phyloP scores from a whole-genome alignment of 2,113 vertebrate genomes.

The Ploceus nigricollis region DNA sequence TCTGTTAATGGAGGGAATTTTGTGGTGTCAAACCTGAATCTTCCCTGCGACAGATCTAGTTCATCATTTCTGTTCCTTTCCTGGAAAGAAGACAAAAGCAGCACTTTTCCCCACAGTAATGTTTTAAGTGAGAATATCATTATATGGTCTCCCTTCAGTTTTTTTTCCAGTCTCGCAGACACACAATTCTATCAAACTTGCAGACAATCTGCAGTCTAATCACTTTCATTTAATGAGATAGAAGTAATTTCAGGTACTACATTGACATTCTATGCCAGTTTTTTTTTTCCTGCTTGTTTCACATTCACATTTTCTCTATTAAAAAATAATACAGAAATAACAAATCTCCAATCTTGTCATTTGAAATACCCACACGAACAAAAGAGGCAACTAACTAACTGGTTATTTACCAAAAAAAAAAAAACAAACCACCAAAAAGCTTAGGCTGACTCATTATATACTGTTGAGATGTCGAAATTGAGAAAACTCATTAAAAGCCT shows the following conservation, averaged over 20 bases:
- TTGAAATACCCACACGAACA: background rate
- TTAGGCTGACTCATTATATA: background rate
- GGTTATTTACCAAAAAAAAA: background rate
- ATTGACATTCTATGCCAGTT: rapidly evolving
- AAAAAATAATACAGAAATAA: background rate
- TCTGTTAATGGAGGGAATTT: background rate
- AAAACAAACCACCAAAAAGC: background rate
- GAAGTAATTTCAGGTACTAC: background rate
- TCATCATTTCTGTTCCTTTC: background rate
- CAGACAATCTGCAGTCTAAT: background rate
- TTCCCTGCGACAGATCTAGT: background rate
- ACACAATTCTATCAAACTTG: background rate
- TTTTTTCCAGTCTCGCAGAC: background rate
- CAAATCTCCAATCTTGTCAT: rapidly evolving
- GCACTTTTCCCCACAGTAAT: background rate
- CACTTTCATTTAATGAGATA: background rate
- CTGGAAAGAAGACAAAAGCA: background rate
- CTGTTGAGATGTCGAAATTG: background rate
- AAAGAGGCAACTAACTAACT: background rate
- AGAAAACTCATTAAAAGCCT: background rate
- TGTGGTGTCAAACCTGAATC: background rate
- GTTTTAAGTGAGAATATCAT: background rate
- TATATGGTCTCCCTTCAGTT: rapidly evolving
- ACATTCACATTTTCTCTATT: background rate
- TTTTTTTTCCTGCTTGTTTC: background rate